Base-by-base conservation (phyloP, 1,140 invertebrate species). In the Leptinotarsa texana region DNA sequence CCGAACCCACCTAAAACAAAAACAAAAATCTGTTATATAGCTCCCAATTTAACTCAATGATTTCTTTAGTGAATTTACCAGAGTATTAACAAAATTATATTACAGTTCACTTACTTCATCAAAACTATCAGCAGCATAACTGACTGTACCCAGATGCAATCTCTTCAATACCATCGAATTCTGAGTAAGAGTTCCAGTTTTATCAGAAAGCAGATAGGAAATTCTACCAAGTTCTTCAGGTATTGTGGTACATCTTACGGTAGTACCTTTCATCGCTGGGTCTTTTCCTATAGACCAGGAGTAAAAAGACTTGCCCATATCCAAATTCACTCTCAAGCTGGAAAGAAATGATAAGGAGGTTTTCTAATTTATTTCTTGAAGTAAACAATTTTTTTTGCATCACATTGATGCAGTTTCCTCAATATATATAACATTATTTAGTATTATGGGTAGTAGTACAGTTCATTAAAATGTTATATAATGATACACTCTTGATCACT, bases 151-250 rank as follows among this genome's bases (percentile, higher is more conserved):
- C 2, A 98, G 85, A 85, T 98, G 96, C 4, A 99, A 87, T 80
- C 95, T 94, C 83, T 98, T 98, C 82, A 99, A 97, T 3, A 98
- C 93, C 98, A 99, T 99, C 84, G 98, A 97, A 87, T 99, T 99
- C 86, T 98, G 96, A 0, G 98, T 99, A 4, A 99, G 87, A 1
- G 98, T 99, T 5, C 98, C 98, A 0, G 98, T 99, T 88, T 99
- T 99, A 84, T 99, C 98, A 0, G 95, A 96, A 2, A 99, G 86
- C 63, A 99, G 87, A 86, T 99, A 99, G 2, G 94, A 95, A 79
- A 99, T 97, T 67, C 98, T 87, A 0, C 97, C 97, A n/a, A 98
- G 86, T 86, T 99, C 98, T 87, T 99, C 98, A 0, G 98, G 96
- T 80, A 99, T 99, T 2, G 98, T 99, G 1, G 97, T 99, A 62